Conservation (phyloP, 2,888 invertebrate genomes). For the Caenorhabditis parvicauda region DNA sequence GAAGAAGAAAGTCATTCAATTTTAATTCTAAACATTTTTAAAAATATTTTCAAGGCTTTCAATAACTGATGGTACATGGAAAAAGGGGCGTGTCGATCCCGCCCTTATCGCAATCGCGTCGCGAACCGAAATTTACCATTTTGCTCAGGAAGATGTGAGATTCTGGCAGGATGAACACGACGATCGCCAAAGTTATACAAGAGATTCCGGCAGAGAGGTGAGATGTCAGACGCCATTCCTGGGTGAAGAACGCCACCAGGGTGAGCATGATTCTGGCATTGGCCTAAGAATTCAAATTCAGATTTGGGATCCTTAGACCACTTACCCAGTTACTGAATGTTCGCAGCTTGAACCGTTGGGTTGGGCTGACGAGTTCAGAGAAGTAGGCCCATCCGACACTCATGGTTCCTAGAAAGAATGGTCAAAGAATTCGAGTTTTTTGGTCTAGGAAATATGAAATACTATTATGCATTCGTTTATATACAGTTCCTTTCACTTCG, state of each 20-base stretch:
- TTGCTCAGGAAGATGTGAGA: conserved; percentile 42
- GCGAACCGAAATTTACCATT: conserved; percentile 20
- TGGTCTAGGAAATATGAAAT: too few relatives aligned
- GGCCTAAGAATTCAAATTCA: conserved; percentile 15
- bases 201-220: conserved; percentile 35
- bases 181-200: conserved; percentile 30
- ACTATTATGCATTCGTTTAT: too few relatives aligned
- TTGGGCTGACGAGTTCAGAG: conserved; percentile 39
- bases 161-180: conserved; percentile 41
- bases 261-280: conserved; percentile 43
- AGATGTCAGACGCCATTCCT: conserved; percentile 40
- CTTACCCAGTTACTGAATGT: conserved; percentile 41
- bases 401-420: conserved; percentile 34
- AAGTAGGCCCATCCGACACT: conserved; percentile 44
- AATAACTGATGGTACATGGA: too few relatives aligned
- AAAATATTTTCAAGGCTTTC: not conserved
- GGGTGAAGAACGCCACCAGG: conserved; percentile 35
- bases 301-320: not conserved
- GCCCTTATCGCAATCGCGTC: not conserved
- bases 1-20: too few relatives aligned
- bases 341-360: conserved; percentile 38
- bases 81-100: not conserved
- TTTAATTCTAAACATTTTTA: not conserved
- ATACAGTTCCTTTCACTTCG: too few relatives aligned
- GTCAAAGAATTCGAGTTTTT: too few relatives aligned